Evolutionary conservation across 2,888 invertebrate genomes (phyloP).

Genomic region (Erebia ligea): DNA sequence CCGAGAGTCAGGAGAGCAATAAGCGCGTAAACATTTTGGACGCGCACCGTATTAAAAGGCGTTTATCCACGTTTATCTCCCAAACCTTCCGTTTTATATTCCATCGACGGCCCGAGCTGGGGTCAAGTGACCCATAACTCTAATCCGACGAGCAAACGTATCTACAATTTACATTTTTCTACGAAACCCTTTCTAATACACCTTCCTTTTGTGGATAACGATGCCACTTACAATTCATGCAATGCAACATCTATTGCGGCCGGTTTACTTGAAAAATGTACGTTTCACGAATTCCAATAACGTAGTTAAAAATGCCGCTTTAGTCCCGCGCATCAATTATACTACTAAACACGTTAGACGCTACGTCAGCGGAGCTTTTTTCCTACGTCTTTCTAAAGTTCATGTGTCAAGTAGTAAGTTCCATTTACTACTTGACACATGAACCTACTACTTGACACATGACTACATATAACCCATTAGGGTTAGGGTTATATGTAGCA

Average conservation of each 20-base stretch:
- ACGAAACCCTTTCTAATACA: slow-evolving; percentile 63
- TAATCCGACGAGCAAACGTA: slow-evolving; percentile 58
- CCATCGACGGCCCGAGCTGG: slow-evolving; percentile 58
- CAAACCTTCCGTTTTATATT: slow-evolving; percentile 65
- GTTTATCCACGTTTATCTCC: slow-evolving; percentile 42
- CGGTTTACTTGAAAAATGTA: slow-evolving; percentile 47
- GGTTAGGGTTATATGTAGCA: background rate
- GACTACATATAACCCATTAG: too few relatives aligned
- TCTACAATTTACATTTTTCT: slow-evolving; percentile 67
- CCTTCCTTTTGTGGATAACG: slow-evolving; percentile 59
- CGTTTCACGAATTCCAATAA: slow-evolving; percentile 44
- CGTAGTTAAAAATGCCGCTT: slow-evolving; percentile 36
- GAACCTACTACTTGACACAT: too few relatives aligned
- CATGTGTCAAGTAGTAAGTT: background rate
- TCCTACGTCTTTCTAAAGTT: slow-evolving; percentile 9
- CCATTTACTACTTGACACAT: too few relatives aligned
- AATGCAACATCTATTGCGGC: slow-evolving; percentile 45
- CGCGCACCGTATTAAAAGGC: slow-evolving; percentile 45
- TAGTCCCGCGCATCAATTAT: slow-evolving; percentile 21
- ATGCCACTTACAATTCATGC: slow-evolving; percentile 54
- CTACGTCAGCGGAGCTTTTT: slow-evolving; percentile 18
- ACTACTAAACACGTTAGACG: slow-evolving; percentile 11
- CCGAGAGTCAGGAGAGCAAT: slow-evolving; percentile 16
- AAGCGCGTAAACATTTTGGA: slow-evolving; percentile 34
- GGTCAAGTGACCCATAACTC: slow-evolving; percentile 73